Base-by-base conservation (phyloP, 2,888 invertebrate species). In the Cephonodes hylas region DNA sequence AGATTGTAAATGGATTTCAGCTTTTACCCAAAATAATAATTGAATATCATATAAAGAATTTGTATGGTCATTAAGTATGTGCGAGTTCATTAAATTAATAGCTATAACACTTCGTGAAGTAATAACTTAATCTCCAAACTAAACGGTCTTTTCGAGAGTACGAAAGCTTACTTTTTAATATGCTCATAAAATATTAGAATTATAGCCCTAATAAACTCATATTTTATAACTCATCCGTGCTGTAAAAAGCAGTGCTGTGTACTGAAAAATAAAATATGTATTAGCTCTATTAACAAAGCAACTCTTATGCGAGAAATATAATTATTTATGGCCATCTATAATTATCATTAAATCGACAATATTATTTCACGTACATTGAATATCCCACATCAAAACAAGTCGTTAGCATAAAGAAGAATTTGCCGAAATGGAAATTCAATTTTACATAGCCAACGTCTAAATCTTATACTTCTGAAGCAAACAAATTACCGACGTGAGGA, bases 401-500 rank as follows among this genome's bases (percentile, higher is more conserved):
- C 5, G 10, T 20, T 27, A 15, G 53, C 53, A 31, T 31, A 53
- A 18, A 53, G 10, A 3, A 53, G 27, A 42, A 38, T 15, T 38
- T 22, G 38, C 20, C 61, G 22, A 20, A 25, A 63, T 18, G 27
- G 15, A 53, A 53, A 53, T 20, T 53, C 27, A 18, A 53, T 18
- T 18, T 53, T 18, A 31, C 31, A 27, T 15, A 7, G 48, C 53
- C 7, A 53, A 53, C 27, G 18, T 53, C 31, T 53, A 27, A 31
- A 53, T 27, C 44, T 44, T 10, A 31, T 31, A 53, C 15, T 27
- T 27, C 27, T 18, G 5, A 15, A 27, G 48, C 8, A 10, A 53
- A 15, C 27, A 53, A 53, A 53, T 53, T 31, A 53, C 53, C 46
- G 46, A 46, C 46, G n/a, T 46, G 27, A 66, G 69, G 65, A 67